These are phyloP conservation scores for Tetramorium parvispinum DNA, from an alignment of 1,140 invertebrate species.

Conservation along the genomic window DNA sequence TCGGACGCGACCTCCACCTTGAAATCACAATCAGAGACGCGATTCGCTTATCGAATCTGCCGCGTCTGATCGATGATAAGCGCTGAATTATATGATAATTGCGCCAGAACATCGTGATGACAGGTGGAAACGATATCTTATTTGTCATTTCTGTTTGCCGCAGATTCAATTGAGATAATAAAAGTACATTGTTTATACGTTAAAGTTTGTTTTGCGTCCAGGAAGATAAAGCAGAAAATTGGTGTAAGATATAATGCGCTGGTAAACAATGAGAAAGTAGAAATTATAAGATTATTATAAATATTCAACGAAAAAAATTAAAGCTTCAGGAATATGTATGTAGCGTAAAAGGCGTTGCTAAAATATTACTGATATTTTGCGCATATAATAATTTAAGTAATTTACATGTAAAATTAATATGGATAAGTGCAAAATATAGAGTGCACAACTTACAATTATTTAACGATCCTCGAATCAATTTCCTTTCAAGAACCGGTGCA, in stretches of 20 bases:
- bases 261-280: not conserved
- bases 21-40: slow-evolving; percentile 58
- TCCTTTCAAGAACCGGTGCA: not conserved
- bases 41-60: slow-evolving; percentile 33
- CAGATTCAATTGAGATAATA: slow-evolving; percentile 1
- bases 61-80: slow-evolving; percentile 62
- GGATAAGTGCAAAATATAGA: not conserved
- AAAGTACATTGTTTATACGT: slow-evolving; percentile 33
- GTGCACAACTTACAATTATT: not conserved
- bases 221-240: slow-evolving; percentile 7
- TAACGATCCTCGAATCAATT: not conserved
- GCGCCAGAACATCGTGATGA: slow-evolving; percentile 17
- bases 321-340: not conserved
- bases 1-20: slow-evolving; percentile 68
- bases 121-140: slow-evolving; percentile 14
- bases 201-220: not conserved
- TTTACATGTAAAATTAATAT: slow-evolving; percentile 10
- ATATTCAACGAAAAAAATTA: slow-evolving; percentile 23
- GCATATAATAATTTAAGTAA: not conserved
- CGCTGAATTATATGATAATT: slow-evolving; percentile 50
- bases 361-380: not conserved
- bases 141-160: slow-evolving; percentile 33
- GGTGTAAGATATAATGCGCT: not conserved
- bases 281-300: slow-evolving; percentile 1
- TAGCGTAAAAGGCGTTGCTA: not conserved